Evolutionary conservation across 2,113 vertebrate genomes (phyloP).

Genomic region (Seriola quinqueradiata): DNA sequence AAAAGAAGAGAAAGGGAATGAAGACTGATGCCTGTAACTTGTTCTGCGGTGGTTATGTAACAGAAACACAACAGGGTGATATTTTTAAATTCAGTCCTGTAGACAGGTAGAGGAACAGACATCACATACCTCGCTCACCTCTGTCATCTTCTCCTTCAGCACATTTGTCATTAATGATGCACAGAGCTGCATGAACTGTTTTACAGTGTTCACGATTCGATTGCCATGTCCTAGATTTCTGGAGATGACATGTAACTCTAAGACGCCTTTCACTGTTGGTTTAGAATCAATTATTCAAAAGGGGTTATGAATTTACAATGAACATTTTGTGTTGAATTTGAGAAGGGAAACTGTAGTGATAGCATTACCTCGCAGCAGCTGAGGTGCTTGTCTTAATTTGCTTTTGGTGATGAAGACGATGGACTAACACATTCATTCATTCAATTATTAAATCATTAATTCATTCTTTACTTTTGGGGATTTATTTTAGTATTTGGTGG

Average conservation of each 20-base stretch:
- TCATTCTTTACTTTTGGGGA: not conserved
- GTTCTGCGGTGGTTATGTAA: slow-evolving; percentile 38
- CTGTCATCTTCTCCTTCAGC: slow-evolving; percentile 12
- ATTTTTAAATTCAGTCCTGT: slow-evolving; percentile 48
- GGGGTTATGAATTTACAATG: slow-evolving; percentile 50
- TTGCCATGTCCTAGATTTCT: slow-evolving; percentile 53
- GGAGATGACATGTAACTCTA: slow-evolving; percentile 34
- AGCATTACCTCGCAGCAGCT: not conserved
- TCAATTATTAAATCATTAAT: not conserved
- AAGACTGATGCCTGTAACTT: not conserved
- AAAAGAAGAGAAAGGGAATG: not conserved
- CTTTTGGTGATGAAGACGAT: not conserved
- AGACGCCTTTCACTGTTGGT: slow-evolving; percentile 45
- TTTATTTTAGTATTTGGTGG: not conserved
- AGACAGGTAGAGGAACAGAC: slow-evolving; percentile 38
- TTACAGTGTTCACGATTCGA: slow-evolving; percentile 17
- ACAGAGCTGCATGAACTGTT: slow-evolving; percentile 31
- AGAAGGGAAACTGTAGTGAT: slow-evolving; percentile 4
- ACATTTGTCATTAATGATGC: slow-evolving; percentile 47
- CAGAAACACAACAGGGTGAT: slow-evolving; percentile 30
- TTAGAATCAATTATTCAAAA: slow-evolving; percentile 57
- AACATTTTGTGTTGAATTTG: slow-evolving; percentile 11
- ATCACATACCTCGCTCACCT: slow-evolving; percentile 45
- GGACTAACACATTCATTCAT: not conserved
- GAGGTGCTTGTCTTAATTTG: not conserved